phyloP scores from a whole-genome alignment of 2,888 invertebrate species.

The Hypomecis atomaria region DNA sequence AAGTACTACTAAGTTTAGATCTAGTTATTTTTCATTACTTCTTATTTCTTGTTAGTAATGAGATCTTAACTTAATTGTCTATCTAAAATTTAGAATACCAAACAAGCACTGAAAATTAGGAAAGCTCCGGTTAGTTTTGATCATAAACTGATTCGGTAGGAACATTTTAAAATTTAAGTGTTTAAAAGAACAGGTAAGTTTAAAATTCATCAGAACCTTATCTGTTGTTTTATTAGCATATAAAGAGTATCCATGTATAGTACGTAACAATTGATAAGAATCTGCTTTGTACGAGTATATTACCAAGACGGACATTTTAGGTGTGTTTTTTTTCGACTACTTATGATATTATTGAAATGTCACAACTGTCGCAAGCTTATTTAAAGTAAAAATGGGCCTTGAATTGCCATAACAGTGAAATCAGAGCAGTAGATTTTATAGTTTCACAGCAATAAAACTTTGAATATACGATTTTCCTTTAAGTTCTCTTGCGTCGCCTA shows the following conservation, averaged over 20 bases:
- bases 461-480: not conserved
- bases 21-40: too few species aligned
- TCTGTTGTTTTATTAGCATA: not conserved
- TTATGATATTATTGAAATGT: not conserved
- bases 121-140: too few species aligned
- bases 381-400: not conserved
- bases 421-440: conserved; percentile 1
- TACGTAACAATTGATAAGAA: not conserved
- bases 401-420: not conserved
- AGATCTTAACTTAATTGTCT: too few species aligned
- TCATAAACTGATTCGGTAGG: too few species aligned
- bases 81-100: too few species aligned
- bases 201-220: too few species aligned
- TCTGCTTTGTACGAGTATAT: conserved; percentile 1
- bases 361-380: not conserved
- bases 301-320: too few species aligned
- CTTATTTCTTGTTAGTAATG: too few species aligned
- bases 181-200: too few species aligned
- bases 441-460: conserved; percentile 5
- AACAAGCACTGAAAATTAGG: too few species aligned
- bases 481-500: conserved; percentile 2
- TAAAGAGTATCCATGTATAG: not conserved
- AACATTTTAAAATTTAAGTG: too few species aligned
- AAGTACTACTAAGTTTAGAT: too few species aligned
- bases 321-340: not conserved